Evolutionary conservation across 1,140 invertebrate species (phyloP), one percentile per base, ranked within the genome.

Genomic region (Leguminivora glycinivorella): DNA sequence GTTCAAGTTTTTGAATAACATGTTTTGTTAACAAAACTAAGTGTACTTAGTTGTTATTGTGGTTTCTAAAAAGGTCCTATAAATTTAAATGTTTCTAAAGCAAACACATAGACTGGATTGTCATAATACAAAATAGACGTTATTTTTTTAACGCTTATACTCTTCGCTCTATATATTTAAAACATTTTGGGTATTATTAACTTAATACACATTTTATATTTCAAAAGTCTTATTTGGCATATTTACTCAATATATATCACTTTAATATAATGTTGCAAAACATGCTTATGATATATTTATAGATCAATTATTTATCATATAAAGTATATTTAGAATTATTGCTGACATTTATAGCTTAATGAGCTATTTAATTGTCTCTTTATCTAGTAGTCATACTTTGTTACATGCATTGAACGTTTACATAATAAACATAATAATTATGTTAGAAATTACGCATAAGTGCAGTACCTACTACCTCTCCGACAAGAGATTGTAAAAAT

Each of bases 21-120:
- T 52, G 47, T 22, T 52, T 52, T 52, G 47, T 52, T 52, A 52
- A 52, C 47, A n/a, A 22, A 52, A 52, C 47, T 52, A 22, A 22
- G 22, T 9, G 43, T 52, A 22, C 47, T 52, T 52, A 22, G 40
- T 43, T 19, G 47, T 52, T 2, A 9, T 47, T 47, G 43, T 47
- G 43, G 43, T 47, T 47, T 17, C n/a, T 3, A 52, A 47, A 19
- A 19, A 52, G 43, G 43, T 52, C 5, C 17, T 4, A 52, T 52
- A 52, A 22, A 52, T 52, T 52, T 52, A 22, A 52, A 52, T 22
- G 4, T 52, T 52, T 12, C 14, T 38, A 3, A 38, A 38, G 26
- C 5, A 29, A 2, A 3, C 5, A 29, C 26, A 5, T 29, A 29
- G 26, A 29, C 5, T 29, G 26, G 26, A 29, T 29, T 29, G 2